Base-by-base conservation (phyloP, 2,797 vertebrate genomes). In the Cephalopachus bancanus region DNA sequence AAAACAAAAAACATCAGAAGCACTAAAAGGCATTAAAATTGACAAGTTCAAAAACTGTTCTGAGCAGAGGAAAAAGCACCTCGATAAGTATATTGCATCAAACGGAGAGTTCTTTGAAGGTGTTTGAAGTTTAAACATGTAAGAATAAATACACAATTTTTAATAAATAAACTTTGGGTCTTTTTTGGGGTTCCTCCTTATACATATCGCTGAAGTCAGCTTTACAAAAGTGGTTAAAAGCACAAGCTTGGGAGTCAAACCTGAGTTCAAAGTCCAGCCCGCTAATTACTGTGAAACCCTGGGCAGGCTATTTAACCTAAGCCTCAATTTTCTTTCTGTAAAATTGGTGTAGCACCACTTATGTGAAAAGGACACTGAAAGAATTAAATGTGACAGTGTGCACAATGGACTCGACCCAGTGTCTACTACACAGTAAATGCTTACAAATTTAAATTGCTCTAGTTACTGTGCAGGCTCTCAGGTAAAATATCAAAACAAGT, bases 381-480 rank as follows among this genome's bases (percentile, higher is more conserved):
- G 22, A 91, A 72, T 88, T 87, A 80, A 92, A 65, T 10, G 33
- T 81, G 60, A 92, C 44, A 57, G n/a, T 53, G 51, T 78, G 69
- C 1, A 53, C 57, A 72, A 59, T 0, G 12, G 74, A 37, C 30
- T 7, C 69, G 44, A 33, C 14, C 62, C 3, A 55, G 22, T 60
- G 53, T 19, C 44, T 72, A 84, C 37, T 62, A 69, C 14, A 92
- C 0, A 80, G 53, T 37, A 93, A 59, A 30, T 79, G 51, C 10
- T 85, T 57, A 57, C 59, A 59, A 94, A 49, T 5, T 78, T 67
- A 59, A 94, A 49, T 5, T 78, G 24, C 28, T 37, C n/a, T 55
- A 51, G 24, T 17, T 55, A 37, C 14, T 28, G 5, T 78, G 15
- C 59, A 81, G 49, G n/a, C 28, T 67, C 60, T 88, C n/a, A 51